Conservation (phyloP, 2,113 vertebrate species). For the Anoplopoma fimbria region DNA sequence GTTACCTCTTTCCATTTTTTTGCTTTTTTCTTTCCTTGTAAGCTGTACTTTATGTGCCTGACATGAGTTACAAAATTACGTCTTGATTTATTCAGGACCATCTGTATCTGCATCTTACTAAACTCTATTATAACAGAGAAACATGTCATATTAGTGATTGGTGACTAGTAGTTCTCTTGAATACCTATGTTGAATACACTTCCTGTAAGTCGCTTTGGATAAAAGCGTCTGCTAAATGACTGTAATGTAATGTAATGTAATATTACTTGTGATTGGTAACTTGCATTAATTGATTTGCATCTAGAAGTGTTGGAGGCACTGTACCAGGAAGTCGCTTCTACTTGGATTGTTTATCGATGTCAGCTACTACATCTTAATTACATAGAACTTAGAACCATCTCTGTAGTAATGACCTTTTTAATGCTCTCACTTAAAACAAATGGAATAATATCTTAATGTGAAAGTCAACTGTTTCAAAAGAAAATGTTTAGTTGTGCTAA, state of each 20-base stretch:
- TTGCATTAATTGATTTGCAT: conserved; percentile 59
- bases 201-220: no score
- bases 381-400: conserved; percentile 18
- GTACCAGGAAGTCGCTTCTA: conserved; percentile 37
- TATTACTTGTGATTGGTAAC: conserved; percentile 51
- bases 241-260: no score
- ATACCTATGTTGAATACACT: no score
- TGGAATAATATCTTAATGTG: not conserved
- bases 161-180: no score
- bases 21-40: not conserved
- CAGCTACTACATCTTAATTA: conserved; percentile 49
- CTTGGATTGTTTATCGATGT: conserved; percentile 49
- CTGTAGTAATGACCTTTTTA: not conserved
- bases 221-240: no score
- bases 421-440: not conserved
- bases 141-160: conserved; percentile 57
- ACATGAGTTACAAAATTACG: conserved; percentile 7
- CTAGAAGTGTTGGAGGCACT: conserved; percentile 50
- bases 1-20: not conserved
- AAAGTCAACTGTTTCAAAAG: not conserved
- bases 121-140: conserved; percentile 30
- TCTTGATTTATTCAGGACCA: conserved; percentile 8
- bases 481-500: not conserved
- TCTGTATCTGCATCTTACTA: conserved; percentile 46
- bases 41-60: conserved; percentile 4